phyloP scores from a whole-genome alignment of 2,888 invertebrate genomes.

The Pandemis corylana region DNA sequence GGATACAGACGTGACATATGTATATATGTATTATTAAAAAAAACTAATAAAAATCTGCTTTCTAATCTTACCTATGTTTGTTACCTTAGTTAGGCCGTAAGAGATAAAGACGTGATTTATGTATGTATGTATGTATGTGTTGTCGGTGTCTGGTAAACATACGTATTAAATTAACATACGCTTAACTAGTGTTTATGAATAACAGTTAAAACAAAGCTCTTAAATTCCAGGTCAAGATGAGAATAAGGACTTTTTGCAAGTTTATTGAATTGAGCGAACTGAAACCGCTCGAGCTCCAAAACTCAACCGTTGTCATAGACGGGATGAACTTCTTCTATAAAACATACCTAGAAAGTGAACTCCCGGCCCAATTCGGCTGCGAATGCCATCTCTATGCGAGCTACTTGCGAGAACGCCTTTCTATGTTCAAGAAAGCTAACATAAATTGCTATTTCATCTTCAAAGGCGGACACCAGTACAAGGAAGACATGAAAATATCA shows the following conservation, averaged over 20 bases:
- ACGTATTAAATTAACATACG: no score
- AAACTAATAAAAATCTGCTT: no score
- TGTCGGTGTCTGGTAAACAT: no score
- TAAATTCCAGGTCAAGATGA: constrained; percentile 16
- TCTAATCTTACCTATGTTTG: no score
- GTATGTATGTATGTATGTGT: no score
- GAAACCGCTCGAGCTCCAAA: constrained; percentile 8
- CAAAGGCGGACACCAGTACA: constrained; percentile 36
- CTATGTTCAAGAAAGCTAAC: constrained; percentile 34
- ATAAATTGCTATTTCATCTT: constrained; percentile 37
- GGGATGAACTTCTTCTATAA: constrained; percentile 33
- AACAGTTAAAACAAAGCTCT: neutral
- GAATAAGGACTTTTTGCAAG: constrained; percentile 16
- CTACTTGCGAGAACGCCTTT: constrained; percentile 21
- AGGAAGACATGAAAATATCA: constrained; percentile 9
- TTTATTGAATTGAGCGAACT: constrained; percentile 10
- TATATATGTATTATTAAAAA: no score
- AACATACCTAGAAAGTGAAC: constrained; percentile 6
- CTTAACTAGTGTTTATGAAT: no score
- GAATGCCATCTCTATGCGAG: constrained; percentile 34
- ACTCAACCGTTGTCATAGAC: constrained; percentile 32
- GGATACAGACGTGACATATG: no score
- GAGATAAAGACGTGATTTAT: no score
- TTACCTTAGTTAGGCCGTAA: no score
- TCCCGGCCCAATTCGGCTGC: constrained; percentile 16